Percentiles rank a stretch among this genome's conserved stretches.
Conservation (phyloP, 2,888 invertebrate species). For the Eledona agricola region DNA sequence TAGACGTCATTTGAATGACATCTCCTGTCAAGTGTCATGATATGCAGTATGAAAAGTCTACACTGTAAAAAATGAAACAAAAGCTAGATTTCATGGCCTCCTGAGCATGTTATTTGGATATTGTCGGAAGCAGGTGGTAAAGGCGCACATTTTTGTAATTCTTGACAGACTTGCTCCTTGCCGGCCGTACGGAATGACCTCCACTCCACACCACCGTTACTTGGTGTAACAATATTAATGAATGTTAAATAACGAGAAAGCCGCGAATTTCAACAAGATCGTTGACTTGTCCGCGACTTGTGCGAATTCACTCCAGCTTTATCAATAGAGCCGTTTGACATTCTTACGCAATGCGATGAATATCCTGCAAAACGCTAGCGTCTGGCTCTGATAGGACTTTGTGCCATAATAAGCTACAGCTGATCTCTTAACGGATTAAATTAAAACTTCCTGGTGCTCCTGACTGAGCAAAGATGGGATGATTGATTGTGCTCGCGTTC, state of each 20-base stretch:
- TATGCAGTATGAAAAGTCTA: too few relatives aligned
- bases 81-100: too few relatives aligned
- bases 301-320: slow-evolving; percentile 8
- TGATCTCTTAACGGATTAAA: slow-evolving; percentile 48
- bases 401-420: slow-evolving; percentile 42
- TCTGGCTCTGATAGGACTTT: slow-evolving; percentile 40
- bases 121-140: too few relatives aligned
- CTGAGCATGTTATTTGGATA: too few relatives aligned
- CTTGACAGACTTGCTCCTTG: too few relatives aligned
- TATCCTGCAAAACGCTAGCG: slow-evolving; percentile 11
- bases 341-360: slow-evolving; percentile 29
- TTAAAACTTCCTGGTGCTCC: slow-evolving; percentile 48
- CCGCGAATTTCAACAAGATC: slow-evolving; percentile 12
- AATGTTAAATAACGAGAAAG: slow-evolving; percentile 23
- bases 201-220: slow-evolving; percentile 25
- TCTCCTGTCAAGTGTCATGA: too few relatives aligned
- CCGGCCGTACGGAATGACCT: too few relatives aligned
- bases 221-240: slow-evolving; percentile 17
- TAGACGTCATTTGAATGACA: too few relatives aligned
- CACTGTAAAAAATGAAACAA: too few relatives aligned
- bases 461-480: slow-evolving; percentile 39
- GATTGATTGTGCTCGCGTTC: slow-evolving; percentile 42
- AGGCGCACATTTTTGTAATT: too few relatives aligned
- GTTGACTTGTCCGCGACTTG: slow-evolving; percentile 18
- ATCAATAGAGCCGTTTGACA: slow-evolving; percentile 7